These are phyloP conservation scores for Limenitis camilla DNA, from an alignment of 2,888 invertebrate species.

Conservation along the genomic window DNA sequence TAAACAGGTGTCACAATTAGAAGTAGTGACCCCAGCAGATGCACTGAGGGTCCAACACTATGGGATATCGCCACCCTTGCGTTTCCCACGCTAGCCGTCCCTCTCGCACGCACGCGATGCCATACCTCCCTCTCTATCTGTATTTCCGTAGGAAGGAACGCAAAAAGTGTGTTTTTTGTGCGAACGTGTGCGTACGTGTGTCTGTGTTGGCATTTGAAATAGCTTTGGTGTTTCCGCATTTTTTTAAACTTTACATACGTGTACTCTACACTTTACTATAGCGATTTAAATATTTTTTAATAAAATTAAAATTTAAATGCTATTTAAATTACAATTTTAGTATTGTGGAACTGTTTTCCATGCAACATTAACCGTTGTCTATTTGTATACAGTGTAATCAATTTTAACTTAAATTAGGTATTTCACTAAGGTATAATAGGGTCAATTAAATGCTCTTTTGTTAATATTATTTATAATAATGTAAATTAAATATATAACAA, in stretches of 20 bases:
- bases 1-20: constrained; percentile 45
- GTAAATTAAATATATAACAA: no score
- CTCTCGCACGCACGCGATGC: constrained; percentile 31
- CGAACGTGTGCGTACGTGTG: constrained; percentile 51
- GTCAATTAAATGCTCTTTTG: no score
- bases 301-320: no score
- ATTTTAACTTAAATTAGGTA: no score
- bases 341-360: no score
- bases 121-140: constrained; percentile 31
- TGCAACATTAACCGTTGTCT: no score
- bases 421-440: no score
- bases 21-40: constrained; percentile 29
- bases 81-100: constrained; percentile 63
- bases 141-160: constrained; percentile 68
- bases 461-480: no score
- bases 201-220: constrained; percentile 9
- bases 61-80: constrained; percentile 70
- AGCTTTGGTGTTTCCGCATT: constrained; percentile 10
- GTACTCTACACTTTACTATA: no score
- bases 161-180: constrained; percentile 61
- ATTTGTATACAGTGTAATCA: no score
- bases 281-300: no score
- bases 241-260: not conserved
- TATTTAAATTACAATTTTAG: no score
- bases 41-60: constrained; percentile 27